Conservation (phyloP, 1,140 invertebrate species). For the Ladona fulva region DNA sequence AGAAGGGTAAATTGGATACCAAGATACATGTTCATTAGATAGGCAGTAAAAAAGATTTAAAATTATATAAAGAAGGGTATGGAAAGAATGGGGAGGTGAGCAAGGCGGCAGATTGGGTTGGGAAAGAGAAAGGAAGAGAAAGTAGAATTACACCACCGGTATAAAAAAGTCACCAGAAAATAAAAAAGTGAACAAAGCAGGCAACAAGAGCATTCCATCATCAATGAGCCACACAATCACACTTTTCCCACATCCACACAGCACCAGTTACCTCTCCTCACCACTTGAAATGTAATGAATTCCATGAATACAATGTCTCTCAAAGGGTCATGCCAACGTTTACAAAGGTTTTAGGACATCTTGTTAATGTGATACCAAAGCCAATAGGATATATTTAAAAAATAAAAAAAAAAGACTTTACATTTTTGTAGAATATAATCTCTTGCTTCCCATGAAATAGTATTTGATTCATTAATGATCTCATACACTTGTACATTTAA, state of each 20-base stretch:
- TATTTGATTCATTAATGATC: too few relatives aligned
- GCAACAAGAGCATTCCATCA: conserved; percentile 4
- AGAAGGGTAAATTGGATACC: background rate
- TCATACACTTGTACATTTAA: too few relatives aligned
- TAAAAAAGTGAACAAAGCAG: background rate
- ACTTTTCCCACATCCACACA: background rate
- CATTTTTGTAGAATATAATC: too few relatives aligned
- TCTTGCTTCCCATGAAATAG: too few relatives aligned
- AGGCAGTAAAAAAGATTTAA: conserved; percentile 13
- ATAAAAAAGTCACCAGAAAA: conserved; percentile 12
- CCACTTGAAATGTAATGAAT: background rate
- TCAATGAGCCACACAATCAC: background rate
- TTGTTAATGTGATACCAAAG: conserved; percentile 10
- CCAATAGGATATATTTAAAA: background rate
- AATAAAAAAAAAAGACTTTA: too few relatives aligned
- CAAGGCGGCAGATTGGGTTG: background rate
- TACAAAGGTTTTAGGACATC: background rate
- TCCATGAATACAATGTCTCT: background rate
- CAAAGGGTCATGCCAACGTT: background rate
- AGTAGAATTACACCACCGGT: conserved; percentile 10
- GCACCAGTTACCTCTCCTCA: background rate
- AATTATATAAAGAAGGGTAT: conserved; percentile 12
- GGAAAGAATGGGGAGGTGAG: conserved; percentile 14
- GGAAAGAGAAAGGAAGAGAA: conserved; percentile 14
- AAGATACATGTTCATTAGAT: background rate